A percentile compares a stretch with the other conserved stretches of the same genome.
phyloP scores from a whole-genome alignment of 2,888 invertebrate species.

The Chrysolina americana region DNA sequence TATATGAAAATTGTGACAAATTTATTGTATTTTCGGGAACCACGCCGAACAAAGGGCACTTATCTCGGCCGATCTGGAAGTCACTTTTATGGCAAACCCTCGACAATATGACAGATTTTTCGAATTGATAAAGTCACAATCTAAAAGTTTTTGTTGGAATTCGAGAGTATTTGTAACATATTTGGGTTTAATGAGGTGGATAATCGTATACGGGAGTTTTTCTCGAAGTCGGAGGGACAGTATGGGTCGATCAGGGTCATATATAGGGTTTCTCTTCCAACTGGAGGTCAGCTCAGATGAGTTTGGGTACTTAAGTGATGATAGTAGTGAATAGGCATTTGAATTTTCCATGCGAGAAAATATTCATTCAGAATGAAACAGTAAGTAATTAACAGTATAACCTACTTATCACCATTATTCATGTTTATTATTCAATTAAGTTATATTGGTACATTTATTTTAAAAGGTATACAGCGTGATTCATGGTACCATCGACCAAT shows the following conservation, averaged over 20 bases:
- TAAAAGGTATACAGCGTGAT: too few species aligned
- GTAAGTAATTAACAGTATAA: too few species aligned
- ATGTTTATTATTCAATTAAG: too few species aligned
- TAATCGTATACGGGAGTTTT: conserved; percentile 15
- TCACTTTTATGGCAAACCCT: conserved; percentile 57
- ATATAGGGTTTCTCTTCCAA: too few species aligned
- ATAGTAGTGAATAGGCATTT: too few species aligned
- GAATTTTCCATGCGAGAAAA: too few species aligned
- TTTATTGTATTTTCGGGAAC: conserved; percentile 60
- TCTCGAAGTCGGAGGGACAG: background rate
- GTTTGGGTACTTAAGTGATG: too few species aligned
- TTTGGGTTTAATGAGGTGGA: conserved; percentile 44
- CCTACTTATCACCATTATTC: too few species aligned
- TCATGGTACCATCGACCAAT: too few species aligned
- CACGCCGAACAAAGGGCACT: conserved; percentile 54
- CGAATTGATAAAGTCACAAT: conserved; percentile 53
- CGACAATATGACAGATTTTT: conserved; percentile 53
- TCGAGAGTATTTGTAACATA: conserved; percentile 43
- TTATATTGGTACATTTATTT: too few species aligned
- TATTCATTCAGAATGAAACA: too few species aligned
- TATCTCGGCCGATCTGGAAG: conserved; percentile 57
- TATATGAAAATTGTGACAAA: conserved; percentile 59
- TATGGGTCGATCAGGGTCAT: background rate
- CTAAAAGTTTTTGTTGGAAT: conserved; percentile 45
- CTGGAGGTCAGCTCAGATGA: too few species aligned